Conservation (phyloP, 2,113 vertebrate species). For the Stomatorhinus ivindoensis region DNA sequence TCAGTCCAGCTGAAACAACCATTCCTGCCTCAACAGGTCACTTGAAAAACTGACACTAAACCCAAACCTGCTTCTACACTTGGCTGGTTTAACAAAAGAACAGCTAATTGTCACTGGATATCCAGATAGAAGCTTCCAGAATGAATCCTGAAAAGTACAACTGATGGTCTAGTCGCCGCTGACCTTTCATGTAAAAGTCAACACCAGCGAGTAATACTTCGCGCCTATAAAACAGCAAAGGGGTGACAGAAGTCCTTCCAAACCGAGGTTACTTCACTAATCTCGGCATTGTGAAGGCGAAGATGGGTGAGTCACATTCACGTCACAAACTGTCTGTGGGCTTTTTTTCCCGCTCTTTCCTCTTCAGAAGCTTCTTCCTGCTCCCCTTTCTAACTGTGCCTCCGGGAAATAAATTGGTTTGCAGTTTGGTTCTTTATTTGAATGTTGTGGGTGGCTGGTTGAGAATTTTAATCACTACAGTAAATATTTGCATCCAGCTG, state of each 20-base stretch:
- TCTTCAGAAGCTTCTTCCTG: slow-evolving; percentile 55
- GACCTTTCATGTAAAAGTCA: background rate
- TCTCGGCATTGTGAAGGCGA: slow-evolving; percentile 31
- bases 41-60: background rate
- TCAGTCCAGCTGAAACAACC: background rate
- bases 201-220: background rate
- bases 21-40: background rate
- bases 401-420: slow-evolving; percentile 57
- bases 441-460: slow-evolving; percentile 58
- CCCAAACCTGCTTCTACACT: background rate
- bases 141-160: background rate
- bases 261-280: slow-evolving; percentile 47
- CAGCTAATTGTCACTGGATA: background rate
- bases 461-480: slow-evolving; percentile 63
- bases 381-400: slow-evolving; percentile 55
- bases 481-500: slow-evolving; percentile 67
- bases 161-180: background rate
- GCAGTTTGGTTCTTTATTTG: slow-evolving; percentile 57
- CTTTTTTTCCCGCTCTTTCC: slow-evolving; percentile 18
- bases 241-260: slow-evolving; percentile 56
- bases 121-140: background rate
- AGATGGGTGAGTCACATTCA: slow-evolving; percentile 64
- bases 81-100: background rate
- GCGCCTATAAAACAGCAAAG: slow-evolving; percentile 45
- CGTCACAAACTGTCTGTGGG: slow-evolving; percentile 61